Conservation (phyloP, 2,113 vertebrate genomes). For the Gymnogyps californianus region DNA sequence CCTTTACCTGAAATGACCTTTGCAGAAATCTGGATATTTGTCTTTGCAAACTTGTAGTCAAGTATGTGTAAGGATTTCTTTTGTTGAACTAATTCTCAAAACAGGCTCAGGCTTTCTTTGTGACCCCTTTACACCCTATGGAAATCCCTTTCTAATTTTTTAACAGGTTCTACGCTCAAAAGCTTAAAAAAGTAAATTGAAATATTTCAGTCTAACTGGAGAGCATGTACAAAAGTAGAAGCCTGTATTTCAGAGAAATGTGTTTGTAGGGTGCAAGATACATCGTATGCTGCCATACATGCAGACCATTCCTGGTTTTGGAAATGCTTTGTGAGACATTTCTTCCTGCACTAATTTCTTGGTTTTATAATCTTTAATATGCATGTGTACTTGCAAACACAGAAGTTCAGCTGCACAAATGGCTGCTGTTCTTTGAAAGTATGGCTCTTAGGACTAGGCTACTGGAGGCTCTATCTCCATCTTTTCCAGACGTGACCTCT, state of each 20-base stretch:
- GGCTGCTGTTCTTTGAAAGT: not conserved
- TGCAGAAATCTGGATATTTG: not conserved
- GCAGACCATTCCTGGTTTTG: not conserved
- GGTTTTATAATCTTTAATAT: not conserved
- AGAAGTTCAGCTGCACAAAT: not conserved
- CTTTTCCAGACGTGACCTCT: not conserved
- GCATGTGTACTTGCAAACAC: not conserved
- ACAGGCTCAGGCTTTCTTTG: not conserved
- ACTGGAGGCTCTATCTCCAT: not conserved
- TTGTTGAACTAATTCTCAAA: not conserved
- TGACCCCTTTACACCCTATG: not conserved
- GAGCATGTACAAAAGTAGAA: not conserved
- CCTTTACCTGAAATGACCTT: not conserved
- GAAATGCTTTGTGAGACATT: not conserved
- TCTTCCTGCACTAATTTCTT: not conserved
- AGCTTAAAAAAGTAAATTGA: not conserved
- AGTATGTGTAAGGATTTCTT: not conserved
- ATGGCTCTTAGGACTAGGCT: not conserved
- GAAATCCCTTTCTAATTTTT: not conserved
- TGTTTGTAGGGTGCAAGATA: not conserved
- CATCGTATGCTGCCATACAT: rapidly evolving
- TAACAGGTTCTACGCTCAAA: not conserved
- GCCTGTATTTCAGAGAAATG: not conserved
- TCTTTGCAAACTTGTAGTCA: not conserved
- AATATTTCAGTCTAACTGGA: not conserved